Evolutionary conservation across 2,113 vertebrate species (phyloP).

Genomic region (Melospiza melodia): DNA sequence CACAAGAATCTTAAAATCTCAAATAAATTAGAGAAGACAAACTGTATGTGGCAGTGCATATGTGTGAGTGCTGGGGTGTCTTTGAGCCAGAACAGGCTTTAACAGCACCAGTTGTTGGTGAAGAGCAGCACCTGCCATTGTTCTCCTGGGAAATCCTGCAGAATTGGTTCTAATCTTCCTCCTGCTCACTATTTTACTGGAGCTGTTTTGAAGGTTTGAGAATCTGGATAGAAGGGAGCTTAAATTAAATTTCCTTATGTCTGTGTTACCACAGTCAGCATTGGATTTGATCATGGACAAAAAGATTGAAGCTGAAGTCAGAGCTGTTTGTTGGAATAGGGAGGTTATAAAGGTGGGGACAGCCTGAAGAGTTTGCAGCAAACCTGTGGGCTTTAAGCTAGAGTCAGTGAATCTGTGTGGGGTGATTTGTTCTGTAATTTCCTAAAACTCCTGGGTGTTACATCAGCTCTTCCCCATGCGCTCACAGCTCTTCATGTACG

Average conservation of each 20-base stretch:
- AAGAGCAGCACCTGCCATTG: not conserved
- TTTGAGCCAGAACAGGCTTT: not conserved
- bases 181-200: not conserved
- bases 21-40: not conserved
- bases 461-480: not conserved
- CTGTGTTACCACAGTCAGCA: accelerated
- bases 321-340: not conserved
- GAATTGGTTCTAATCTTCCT: not conserved
- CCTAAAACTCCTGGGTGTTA: not conserved
- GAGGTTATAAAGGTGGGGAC: not conserved
- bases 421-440: not conserved
- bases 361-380: not conserved
- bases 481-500: not conserved
- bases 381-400: not conserved
- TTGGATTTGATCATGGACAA: accelerated
- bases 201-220: not conserved
- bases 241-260: not conserved
- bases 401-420: accelerated
- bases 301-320: accelerated
- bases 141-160: not conserved
- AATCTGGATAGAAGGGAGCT: not conserved
- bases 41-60: accelerated
- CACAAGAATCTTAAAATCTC: not conserved
- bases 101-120: not conserved
- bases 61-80: not conserved